Conservation (phyloP, 1,140 invertebrate species). For the Drosophila nigrodunni region DNA sequence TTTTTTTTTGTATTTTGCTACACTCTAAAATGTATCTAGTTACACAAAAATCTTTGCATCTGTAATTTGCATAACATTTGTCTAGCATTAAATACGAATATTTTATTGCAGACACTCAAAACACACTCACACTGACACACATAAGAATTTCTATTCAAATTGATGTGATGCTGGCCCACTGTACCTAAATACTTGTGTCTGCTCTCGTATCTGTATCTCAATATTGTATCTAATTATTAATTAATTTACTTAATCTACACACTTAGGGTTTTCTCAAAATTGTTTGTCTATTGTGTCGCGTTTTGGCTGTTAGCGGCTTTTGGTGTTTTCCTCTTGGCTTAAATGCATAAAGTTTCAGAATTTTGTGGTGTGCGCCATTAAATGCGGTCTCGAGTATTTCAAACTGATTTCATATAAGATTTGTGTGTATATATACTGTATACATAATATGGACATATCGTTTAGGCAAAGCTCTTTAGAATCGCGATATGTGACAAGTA, state of each 20-base stretch:
- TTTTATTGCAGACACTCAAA: no score
- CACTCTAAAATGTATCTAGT: conserved; percentile 2
- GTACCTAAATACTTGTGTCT: conserved; percentile 18
- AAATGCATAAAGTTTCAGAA: conserved; percentile 43
- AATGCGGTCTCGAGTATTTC: conserved; percentile 9
- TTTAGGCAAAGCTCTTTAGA: conserved; percentile 49
- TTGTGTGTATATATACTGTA: not conserved
- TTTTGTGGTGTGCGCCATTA: conserved; percentile 6
- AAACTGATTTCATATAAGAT: conserved; percentile 2
- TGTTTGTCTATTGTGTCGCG: conserved; percentile 17
- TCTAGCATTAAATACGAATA: conserved; percentile 22
- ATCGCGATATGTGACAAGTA: conserved; percentile 44
- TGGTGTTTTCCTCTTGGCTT: conserved; percentile 25
- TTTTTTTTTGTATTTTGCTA: not conserved
- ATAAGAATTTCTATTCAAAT: conserved; percentile 29
- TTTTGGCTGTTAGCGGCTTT: conserved; percentile 16
- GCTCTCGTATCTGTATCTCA: not conserved
- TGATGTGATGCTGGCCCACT: conserved; percentile 43
- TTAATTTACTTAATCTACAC: conserved; percentile 14
- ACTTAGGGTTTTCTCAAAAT: not conserved
- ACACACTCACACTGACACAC: no score
- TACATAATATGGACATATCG: conserved; percentile 38
- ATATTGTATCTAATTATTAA: conserved; percentile 4
- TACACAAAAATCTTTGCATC: conserved; percentile 14
- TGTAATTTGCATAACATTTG: conserved; percentile 12